Evolutionary conservation across 2,888 invertebrate genomes (phyloP).

Genomic region (Napeogenes sylphis): DNA sequence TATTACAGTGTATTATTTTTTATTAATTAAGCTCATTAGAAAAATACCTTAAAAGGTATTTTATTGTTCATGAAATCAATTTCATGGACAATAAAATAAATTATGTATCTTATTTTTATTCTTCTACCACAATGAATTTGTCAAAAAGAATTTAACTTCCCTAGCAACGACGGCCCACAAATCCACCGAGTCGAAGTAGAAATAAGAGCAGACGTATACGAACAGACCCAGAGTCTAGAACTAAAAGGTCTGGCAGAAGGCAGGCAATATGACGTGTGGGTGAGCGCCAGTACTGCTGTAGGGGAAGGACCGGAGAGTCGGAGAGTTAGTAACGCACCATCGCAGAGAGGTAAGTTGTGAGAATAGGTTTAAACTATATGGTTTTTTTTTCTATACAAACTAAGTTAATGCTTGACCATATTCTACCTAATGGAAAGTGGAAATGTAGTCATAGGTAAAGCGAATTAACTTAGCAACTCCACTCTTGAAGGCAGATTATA

Average conservation of each 20-base stretch:
- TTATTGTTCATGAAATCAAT: too few relatives aligned
- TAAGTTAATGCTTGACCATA: too few relatives aligned
- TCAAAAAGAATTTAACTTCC: not conserved
- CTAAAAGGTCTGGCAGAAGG: constrained; percentile 74
- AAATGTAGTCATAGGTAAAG: too few relatives aligned
- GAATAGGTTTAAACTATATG: not conserved
- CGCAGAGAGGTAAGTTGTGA: constrained; percentile 64
- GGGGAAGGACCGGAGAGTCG: constrained; percentile 78
- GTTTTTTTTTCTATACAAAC: too few relatives aligned
- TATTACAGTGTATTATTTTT: too few relatives aligned
- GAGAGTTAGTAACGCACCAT: constrained; percentile 72
- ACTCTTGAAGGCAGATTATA: not conserved
- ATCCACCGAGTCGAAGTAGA: constrained; percentile 59
- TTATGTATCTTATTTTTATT: too few relatives aligned
- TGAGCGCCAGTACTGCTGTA: constrained; percentile 79
- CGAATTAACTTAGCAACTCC: too few relatives aligned
- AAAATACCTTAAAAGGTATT: too few relatives aligned
- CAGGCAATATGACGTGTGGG: constrained; percentile 81
- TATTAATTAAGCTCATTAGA: too few relatives aligned
- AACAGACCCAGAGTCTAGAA: constrained; percentile 69
- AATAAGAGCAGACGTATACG: constrained; percentile 51
- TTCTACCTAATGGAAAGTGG: too few relatives aligned
- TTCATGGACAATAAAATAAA: too few relatives aligned
- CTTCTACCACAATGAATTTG: too few relatives aligned
- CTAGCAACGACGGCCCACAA: constrained; percentile 57